Evolutionary conservation across 1,140 invertebrate species (phyloP).

Genomic region (Danaus plexippus): DNA sequence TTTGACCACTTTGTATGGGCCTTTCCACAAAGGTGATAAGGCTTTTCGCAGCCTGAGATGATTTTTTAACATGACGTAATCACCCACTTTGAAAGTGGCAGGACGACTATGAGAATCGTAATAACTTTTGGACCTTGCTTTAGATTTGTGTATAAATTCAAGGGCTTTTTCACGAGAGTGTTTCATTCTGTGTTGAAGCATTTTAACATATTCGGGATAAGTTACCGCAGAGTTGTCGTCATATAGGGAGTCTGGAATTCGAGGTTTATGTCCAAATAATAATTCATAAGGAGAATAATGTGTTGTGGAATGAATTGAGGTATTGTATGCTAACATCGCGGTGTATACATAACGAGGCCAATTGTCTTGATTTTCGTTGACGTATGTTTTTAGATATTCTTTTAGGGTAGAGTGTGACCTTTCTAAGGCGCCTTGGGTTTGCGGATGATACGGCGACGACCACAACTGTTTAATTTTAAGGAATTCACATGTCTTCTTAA

Average conservation of each 20-base stretch:
- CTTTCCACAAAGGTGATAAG: too few species aligned
- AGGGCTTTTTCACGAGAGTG: slow-evolving; percentile 16
- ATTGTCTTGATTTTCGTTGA: slow-evolving; percentile 21
- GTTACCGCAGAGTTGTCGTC: slow-evolving; percentile 8
- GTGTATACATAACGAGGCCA: slow-evolving; percentile 25
- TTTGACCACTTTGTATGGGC: too few species aligned
- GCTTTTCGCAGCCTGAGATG: too few species aligned
- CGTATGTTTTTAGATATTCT: slow-evolving; percentile 25
- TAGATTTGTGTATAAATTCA: slow-evolving; percentile 13
- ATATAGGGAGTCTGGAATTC: slow-evolving; percentile 9
- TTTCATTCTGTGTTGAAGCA: too few species aligned
- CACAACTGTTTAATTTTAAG: slow-evolving; percentile 18
- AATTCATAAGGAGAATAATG: slow-evolving; percentile 35
- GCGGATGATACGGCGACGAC: slow-evolving; percentile 16
- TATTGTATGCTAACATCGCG: slow-evolving; percentile 34
- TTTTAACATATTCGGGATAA: slow-evolving; percentile 19
- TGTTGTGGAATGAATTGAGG: slow-evolving; percentile 28
- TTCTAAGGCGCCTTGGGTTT: slow-evolving; percentile 6
- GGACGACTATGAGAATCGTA: too few species aligned
- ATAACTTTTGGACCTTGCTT: slow-evolving; percentile 16
- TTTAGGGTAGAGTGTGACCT: slow-evolving; percentile 12
- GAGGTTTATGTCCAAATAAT: slow-evolving; percentile 33
- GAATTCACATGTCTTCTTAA: slow-evolving; percentile 8
- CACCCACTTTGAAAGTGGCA: slow-evolving; percentile 14
- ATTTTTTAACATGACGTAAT: slow-evolving; percentile 8